Percentiles rank a stretch among this genome's conserved stretches.
Evolutionary conservation across 23 tunicate genomes (phyloP).

Genomic region (Aplidium turbinatum): DNA sequence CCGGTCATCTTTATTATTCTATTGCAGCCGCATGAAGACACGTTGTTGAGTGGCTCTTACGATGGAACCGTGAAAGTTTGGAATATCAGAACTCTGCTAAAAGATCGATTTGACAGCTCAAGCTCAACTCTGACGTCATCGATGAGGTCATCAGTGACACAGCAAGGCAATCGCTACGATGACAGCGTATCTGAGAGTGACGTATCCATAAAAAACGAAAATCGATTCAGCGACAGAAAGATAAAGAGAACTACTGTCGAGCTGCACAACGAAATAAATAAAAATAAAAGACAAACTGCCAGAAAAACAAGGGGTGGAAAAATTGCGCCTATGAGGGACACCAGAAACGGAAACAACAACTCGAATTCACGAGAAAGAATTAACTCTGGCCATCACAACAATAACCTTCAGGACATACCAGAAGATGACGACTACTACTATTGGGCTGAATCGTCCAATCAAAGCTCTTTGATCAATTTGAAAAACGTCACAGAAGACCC

Average conservation of each 20-base stretch:
- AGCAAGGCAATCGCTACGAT: background rate
- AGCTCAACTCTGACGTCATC: slow-evolving; percentile 40
- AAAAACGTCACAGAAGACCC: too few species aligned
- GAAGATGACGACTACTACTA: slow-evolving; percentile 51
- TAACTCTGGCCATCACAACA: slow-evolving; percentile 10
- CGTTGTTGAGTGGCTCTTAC: slow-evolving; percentile 70
- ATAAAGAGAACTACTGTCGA: background rate
- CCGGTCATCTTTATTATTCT: background rate
- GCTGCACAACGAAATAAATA: background rate
- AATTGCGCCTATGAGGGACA: slow-evolving; percentile 7
- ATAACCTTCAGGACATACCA: slow-evolving; percentile 30
- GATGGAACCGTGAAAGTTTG: slow-evolving; percentile 86
- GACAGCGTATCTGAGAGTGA: background rate
- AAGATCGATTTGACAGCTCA: slow-evolving; percentile 29
- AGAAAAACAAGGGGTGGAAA: slow-evolving; percentile 20
- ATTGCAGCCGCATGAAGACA: slow-evolving; percentile 52
- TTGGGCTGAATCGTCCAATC: slow-evolving; percentile 50
- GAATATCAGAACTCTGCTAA: slow-evolving; percentile 56
- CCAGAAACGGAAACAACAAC: slow-evolving; percentile 38
- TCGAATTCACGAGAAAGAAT: background rate
- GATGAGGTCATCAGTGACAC: slow-evolving; percentile 20
- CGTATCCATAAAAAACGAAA: background rate
- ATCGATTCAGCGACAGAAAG: background rate
- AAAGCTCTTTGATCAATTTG: slow-evolving; percentile 23
- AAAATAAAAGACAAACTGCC: background rate